phyloP scores from a whole-genome alignment of 2,888 invertebrate genomes.

The Aphodius sticticus region DNA sequence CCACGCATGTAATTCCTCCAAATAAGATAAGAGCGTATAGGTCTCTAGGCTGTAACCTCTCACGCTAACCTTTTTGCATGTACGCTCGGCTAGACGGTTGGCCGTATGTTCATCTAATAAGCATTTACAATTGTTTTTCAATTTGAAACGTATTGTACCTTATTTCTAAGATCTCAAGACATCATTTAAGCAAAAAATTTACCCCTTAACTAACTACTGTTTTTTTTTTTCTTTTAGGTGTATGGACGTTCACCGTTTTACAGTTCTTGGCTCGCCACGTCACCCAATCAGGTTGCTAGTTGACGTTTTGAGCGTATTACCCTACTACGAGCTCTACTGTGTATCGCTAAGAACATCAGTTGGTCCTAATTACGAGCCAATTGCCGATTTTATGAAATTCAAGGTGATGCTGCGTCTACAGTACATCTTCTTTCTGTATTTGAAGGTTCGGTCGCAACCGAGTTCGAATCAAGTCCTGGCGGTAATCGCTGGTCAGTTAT shows the following conservation, averaged over 20 bases:
- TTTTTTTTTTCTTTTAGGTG: slow-evolving; percentile 16
- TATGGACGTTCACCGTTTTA: slow-evolving; percentile 20
- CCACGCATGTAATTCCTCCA: too few relatives aligned
- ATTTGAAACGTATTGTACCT: too few relatives aligned
- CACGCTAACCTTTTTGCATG: too few relatives aligned
- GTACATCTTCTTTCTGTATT: slow-evolving; percentile 31
- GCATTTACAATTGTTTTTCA: too few relatives aligned
- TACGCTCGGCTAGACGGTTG: too few relatives aligned
- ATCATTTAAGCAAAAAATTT: neutral
- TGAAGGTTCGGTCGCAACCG: slow-evolving; percentile 29
- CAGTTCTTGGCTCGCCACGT: slow-evolving; percentile 31
- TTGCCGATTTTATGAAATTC: slow-evolving; percentile 25
- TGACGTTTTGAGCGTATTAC: slow-evolving; percentile 38
- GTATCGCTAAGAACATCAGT: slow-evolving; percentile 29
- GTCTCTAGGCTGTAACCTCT: too few relatives aligned
- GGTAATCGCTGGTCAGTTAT: slow-evolving; percentile 31
- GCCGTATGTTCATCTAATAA: too few relatives aligned
- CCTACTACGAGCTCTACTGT: slow-evolving; percentile 37
- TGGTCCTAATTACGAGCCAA: slow-evolving; percentile 5
- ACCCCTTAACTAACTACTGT: neutral
- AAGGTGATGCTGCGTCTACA: slow-evolving; percentile 30
- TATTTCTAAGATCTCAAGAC: too few relatives aligned
- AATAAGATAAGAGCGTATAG: too few relatives aligned
- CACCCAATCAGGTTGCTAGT: slow-evolving; percentile 28
- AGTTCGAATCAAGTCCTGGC: slow-evolving; percentile 34